These are phyloP conservation scores for Stegostoma tigrinum DNA, from an alignment of 2,113 vertebrate genomes.

Conservation along the genomic window DNA sequence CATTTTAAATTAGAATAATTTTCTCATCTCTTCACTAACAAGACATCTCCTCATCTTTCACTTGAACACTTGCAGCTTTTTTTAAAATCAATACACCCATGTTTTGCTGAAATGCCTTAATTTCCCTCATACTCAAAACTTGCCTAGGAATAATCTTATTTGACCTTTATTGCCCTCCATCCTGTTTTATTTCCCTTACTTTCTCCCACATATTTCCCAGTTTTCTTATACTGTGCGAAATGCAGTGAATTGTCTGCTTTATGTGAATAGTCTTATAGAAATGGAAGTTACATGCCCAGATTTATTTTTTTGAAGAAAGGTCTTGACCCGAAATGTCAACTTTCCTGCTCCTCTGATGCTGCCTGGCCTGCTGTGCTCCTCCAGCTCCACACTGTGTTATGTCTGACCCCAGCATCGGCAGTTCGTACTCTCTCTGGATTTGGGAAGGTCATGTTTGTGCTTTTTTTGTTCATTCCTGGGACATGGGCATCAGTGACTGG, in stretches of 20 bases:
- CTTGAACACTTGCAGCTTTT: background rate
- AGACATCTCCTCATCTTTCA: background rate
- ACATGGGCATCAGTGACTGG: too few species aligned
- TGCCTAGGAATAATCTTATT: background rate
- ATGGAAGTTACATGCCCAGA: background rate
- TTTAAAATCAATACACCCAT: background rate
- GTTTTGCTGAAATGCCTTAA: too few species aligned
- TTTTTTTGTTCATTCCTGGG: background rate
- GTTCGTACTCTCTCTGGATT: background rate
- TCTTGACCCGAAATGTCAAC: too few species aligned
- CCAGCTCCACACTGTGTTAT: too few species aligned
- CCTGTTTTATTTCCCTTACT: too few species aligned
- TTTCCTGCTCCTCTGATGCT: too few species aligned
- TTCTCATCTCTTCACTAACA: background rate
- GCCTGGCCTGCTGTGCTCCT: too few species aligned
- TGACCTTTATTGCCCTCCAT: background rate
- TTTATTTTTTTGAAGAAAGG: too few species aligned
- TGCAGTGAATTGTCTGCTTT: background rate
- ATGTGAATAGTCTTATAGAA: background rate
- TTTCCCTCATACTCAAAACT: background rate
- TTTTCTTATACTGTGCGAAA: background rate
- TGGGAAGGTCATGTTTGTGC: background rate
- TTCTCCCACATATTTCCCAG: background rate
- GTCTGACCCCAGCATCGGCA: too few species aligned
- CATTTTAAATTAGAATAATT: background rate